Evolutionary conservation across 2,888 invertebrate genomes (phyloP), one percentile per base, ranked within the genome.

Genomic region (Dermolepida albohirtum): DNA sequence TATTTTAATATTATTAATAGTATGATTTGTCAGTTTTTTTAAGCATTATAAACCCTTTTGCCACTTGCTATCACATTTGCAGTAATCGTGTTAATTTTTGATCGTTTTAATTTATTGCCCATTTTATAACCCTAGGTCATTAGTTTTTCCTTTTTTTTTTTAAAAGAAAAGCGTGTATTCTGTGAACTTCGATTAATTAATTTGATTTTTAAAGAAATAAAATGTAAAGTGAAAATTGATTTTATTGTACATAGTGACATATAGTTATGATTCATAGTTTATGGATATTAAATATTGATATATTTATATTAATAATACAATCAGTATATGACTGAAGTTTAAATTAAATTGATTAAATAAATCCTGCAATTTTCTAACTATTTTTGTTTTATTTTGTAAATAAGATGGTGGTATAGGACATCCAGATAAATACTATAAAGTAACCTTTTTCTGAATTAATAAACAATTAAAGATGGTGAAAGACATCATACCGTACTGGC

Each of bases 261-360:
- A 75, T 80, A 81, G 79, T 78, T 80, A 76, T 76, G 75, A 77
- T 77, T 72, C 64, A 71, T 74, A 66, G 71, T 71, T 70, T 79
- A 80, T 78, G 78, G 78, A 80, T 80, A 79, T 80, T 79, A 78
- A 81, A 82, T 80, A 82, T 81, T 82, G 81, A 82, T 82, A 82
- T 82, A 82, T 82, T 82, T 82, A 82, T 83, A 82, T 67, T 67
- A 63, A 81, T 80, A 70, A 72, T 70, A 78, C 80, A 81, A 81
- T 80, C 81, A 79, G 81, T 78, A 76, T 75, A 69, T 66, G 79
- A 80, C 80, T 81, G 80, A 81, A 74, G 75, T 77, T 79, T 79
- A 79, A 76, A 76, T 78, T 76, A 77, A 78, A 77, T 77, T 72
- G 68, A 72, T 73, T 69, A 77, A 75, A 76, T 75, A 75, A 78